Evolutionary conservation across 92 coral and sea anemone species (phyloP).

Genomic region (Phenganax stokvisi): DNA sequence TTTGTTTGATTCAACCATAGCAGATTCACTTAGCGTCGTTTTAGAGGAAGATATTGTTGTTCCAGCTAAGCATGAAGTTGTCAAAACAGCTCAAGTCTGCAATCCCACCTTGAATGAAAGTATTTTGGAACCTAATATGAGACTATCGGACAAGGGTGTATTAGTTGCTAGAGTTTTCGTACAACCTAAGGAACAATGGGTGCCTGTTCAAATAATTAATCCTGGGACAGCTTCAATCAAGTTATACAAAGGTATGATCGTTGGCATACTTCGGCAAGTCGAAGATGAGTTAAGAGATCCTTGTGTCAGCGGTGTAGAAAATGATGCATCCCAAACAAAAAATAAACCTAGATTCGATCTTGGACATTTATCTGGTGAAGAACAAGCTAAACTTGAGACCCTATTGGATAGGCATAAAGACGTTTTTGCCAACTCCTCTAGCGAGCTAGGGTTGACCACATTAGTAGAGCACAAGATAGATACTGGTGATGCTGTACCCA

Average conservation of each 20-base stretch:
- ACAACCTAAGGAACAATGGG: not conserved
- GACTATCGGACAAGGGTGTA: not conserved
- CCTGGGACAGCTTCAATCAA: not conserved
- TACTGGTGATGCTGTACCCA: not conserved
- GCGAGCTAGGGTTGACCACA: too few relatives aligned
- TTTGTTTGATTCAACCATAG: not conserved
- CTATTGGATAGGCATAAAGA: not conserved
- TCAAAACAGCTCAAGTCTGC: not conserved
- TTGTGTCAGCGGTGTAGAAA: too few relatives aligned
- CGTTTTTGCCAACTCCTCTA: not conserved
- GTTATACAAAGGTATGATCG: not conserved
- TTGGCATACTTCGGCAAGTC: not conserved
- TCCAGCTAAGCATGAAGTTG: not conserved
- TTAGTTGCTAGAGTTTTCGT: not conserved
- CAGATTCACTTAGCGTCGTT: not conserved
- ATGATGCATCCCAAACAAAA: not conserved
- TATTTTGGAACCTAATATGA: not conserved
- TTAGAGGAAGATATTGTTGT: not conserved
- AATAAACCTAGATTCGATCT: not conserved
- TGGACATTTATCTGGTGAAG: not conserved
- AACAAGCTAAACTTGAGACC: not conserved
- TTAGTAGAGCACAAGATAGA: too few relatives aligned
- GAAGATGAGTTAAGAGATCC: not conserved
- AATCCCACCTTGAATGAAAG: constrained; percentile 10
- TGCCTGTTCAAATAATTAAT: not conserved